These are phyloP conservation scores for Macrosteles quadrilineatus DNA, from an alignment of 1,140 invertebrate species.

Conservation along the genomic window DNA sequence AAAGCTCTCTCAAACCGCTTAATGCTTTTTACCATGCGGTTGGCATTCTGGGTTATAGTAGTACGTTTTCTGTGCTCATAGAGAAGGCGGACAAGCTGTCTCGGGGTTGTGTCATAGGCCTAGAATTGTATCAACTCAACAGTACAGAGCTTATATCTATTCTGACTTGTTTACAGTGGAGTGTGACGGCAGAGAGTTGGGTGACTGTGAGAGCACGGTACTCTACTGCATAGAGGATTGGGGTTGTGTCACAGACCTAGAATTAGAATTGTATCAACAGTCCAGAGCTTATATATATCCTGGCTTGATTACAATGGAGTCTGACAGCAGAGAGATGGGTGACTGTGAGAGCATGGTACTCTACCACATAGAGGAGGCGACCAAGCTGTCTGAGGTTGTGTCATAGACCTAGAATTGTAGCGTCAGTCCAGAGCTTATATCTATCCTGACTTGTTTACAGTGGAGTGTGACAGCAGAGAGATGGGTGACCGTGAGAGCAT, in stretches of 20 bases:
- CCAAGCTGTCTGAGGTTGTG: constrained; percentile 51
- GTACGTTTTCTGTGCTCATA: constrained; percentile 59
- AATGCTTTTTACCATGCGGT: too few species aligned
- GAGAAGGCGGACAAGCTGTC: constrained; percentile 53
- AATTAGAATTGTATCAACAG: too few species aligned
- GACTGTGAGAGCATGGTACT: constrained; percentile 57
- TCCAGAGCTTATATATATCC: too few species aligned
- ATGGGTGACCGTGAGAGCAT: constrained; percentile 52
- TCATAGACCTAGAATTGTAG: too few species aligned
- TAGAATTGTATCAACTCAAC: too few species aligned
- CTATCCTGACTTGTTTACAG: too few species aligned
- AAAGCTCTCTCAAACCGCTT: too few species aligned
- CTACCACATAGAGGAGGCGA: constrained; percentile 57
- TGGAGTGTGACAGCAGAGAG: constrained; percentile 29
- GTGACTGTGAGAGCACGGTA: constrained; percentile 54
- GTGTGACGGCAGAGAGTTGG: constrained; percentile 31
- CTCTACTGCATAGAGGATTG: constrained; percentile 58
- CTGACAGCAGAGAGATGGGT: constrained; percentile 32
- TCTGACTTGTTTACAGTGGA: constrained; percentile 16
- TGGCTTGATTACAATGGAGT: not conserved
- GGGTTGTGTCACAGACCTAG: too few species aligned
- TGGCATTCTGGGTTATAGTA: too few species aligned
- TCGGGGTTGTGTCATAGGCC: constrained; percentile 54
- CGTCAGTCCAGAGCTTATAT: too few species aligned
- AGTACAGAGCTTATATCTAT: too few species aligned